Conservation (phyloP, 2,888 invertebrate genomes). For the Kryphioiulus occultus region DNA sequence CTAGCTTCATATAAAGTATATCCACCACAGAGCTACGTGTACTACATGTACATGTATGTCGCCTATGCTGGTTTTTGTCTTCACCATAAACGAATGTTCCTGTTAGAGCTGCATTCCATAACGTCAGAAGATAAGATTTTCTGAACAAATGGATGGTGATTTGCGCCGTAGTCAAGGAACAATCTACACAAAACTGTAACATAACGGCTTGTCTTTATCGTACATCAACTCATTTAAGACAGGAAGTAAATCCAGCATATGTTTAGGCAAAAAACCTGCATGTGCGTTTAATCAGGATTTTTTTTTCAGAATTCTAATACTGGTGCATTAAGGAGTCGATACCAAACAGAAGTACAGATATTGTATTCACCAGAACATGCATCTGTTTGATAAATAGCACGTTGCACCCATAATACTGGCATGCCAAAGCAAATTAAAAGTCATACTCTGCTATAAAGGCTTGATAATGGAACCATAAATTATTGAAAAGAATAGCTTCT, state of each 20-base stretch:
- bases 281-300: not conserved
- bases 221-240: not conserved
- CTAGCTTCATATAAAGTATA: not conserved
- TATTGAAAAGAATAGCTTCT: not conserved
- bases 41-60: not conserved
- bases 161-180: not conserved
- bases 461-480: not conserved
- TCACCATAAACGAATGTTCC: not conserved
- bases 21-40: too few relatives aligned
- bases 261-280: not conserved
- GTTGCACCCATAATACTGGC: not conserved
- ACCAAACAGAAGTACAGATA: not conserved
- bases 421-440: not conserved
- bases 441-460: not conserved
- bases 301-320: too few relatives aligned
- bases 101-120: not conserved
- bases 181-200: not conserved
- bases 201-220: not conserved
- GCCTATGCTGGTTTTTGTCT: not conserved
- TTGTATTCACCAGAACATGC: not conserved
- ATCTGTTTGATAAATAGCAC: not conserved
- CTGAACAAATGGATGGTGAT: not conserved
- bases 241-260: slow-evolving; percentile 14
- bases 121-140: slow-evolving; percentile 14
- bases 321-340: not conserved